Percentiles rank a stretch among this genome's conserved stretches.
Conservation (phyloP, 2,888 invertebrate genomes). For the Slavum lentiscoides region DNA sequence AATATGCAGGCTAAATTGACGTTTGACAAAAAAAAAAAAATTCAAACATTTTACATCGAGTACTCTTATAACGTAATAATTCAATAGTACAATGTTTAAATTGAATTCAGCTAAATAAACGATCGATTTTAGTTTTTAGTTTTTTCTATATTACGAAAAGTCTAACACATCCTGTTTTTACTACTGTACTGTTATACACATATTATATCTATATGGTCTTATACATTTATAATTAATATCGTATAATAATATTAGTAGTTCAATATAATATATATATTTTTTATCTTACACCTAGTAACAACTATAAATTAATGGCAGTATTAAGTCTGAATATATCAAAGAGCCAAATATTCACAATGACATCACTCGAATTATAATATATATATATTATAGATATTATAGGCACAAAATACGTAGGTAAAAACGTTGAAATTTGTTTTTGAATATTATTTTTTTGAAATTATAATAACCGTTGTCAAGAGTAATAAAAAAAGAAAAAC, state of each 20-base stretch:
- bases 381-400: background rate
- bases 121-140: background rate
- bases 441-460: background rate
- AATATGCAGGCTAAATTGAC: background rate
- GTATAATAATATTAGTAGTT: conserved; percentile 27
- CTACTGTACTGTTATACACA: background rate
- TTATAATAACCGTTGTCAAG: conserved; percentile 1
- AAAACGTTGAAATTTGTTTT: conserved; percentile 17
- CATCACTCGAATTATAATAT: conserved; percentile 24
- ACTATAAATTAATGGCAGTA: conserved; percentile 50
- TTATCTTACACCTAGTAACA: conserved; percentile 45
- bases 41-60: conserved; percentile 12
- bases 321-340: conserved; percentile 20
- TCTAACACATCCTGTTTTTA: background rate
- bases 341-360: conserved; percentile 33
- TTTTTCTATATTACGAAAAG: background rate
- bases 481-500: background rate
- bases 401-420: conserved; percentile 10
- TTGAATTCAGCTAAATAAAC: conserved; percentile 8
- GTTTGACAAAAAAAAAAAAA: conserved; percentile 24
- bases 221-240: conserved; percentile 35
- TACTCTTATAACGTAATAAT: conserved; percentile 42
- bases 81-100: conserved; percentile 21
- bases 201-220: background rate
- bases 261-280: conserved; percentile 10